phyloP scores from a whole-genome alignment of 2,797 vertebrate genomes.

The Lepilemur septentrionalis region DNA sequence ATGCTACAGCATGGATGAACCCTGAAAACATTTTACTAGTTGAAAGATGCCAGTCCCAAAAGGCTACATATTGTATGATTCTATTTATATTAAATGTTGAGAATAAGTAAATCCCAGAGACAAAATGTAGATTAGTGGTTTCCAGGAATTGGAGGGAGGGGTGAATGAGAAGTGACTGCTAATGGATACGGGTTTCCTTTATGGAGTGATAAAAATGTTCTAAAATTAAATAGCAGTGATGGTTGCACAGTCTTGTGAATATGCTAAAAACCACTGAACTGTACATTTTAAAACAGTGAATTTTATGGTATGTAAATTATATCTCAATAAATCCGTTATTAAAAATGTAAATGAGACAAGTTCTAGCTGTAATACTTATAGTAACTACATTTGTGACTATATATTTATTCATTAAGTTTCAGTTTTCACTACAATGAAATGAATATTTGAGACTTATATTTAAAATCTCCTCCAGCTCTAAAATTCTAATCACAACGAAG shows the following conservation, averaged over 20 bases:
- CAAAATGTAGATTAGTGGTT: not conserved
- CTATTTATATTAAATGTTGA: not conserved
- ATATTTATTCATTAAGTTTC: constrained; percentile 16
- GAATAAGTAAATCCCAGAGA: not conserved
- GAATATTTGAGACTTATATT: not conserved
- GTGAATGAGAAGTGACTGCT: not conserved
- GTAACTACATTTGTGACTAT: not conserved
- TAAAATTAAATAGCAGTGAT: not conserved
- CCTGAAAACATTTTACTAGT: not conserved
- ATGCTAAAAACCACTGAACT: not conserved
- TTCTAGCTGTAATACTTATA: not conserved
- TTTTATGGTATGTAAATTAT: not conserved
- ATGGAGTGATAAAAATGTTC: not conserved
- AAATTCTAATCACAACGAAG: constrained; percentile 40
- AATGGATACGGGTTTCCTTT: not conserved
- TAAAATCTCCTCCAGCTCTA: not conserved
- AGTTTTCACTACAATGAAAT: not conserved
- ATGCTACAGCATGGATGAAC: not conserved
- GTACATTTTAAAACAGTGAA: not conserved
- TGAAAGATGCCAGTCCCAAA: not conserved
- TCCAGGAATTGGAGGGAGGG: not conserved
- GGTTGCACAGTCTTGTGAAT: not conserved
- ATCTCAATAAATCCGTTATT: not conserved
- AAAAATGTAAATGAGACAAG: constrained; percentile 14
- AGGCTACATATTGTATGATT: not conserved